Conservation (phyloP, 2,113 vertebrate genomes). For the Chitala chitala region DNA sequence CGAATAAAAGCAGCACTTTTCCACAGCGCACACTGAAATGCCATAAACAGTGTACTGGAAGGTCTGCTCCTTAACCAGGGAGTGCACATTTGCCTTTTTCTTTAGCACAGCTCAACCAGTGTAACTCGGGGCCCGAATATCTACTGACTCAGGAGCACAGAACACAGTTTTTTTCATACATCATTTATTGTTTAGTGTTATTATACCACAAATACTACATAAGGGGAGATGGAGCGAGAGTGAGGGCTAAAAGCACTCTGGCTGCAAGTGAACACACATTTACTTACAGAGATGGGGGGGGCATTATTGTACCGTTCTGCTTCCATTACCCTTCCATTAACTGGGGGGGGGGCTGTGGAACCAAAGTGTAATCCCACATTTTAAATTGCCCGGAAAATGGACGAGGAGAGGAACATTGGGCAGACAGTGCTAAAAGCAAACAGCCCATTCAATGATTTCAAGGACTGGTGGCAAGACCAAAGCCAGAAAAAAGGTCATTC, state of each 20-base stretch:
- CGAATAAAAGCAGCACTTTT: too few relatives aligned
- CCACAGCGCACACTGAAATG: too few relatives aligned
- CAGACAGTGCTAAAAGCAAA: neutral
- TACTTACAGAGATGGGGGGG: neutral
- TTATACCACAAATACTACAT: neutral
- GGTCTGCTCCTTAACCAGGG: too few relatives aligned
- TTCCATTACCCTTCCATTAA: constrained; percentile 14
- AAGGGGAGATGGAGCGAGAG: neutral
- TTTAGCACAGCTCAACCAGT: too few relatives aligned
- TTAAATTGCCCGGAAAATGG: constrained; percentile 22
- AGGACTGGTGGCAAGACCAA: neutral
- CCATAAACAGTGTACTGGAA: too few relatives aligned
- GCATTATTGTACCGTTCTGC: neutral
- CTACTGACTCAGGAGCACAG: neutral
- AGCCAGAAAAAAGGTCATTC: neutral
- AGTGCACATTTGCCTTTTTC: too few relatives aligned
- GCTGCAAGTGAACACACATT: neutral
- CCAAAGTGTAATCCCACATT: neutral
- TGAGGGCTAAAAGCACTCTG: neutral
- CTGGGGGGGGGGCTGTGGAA: neutral
- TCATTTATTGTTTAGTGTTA: neutral
- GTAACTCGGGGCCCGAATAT: too few relatives aligned
- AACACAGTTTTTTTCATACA: neutral
- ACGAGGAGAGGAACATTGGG: neutral
- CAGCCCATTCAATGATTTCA: neutral